These are phyloP conservation scores for Galerucella nymphaeae DNA, from an alignment of 2,888 invertebrate genomes.

Conservation along the genomic window DNA sequence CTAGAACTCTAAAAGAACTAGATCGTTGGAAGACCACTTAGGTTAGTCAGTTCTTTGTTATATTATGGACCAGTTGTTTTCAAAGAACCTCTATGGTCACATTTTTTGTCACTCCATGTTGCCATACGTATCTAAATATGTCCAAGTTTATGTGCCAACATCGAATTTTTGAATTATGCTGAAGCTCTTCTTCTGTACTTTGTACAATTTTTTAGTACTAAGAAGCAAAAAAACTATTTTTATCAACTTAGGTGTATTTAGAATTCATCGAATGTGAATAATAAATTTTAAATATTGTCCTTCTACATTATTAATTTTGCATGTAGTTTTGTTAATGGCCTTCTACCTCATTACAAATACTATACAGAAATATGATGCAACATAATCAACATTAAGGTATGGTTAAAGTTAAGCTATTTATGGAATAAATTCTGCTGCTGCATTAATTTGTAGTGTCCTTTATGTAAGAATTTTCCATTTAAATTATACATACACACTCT, in stretches of 20 bases:
- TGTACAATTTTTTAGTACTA: no score
- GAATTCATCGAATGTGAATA: no score
- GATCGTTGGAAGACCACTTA: slow-evolving; percentile 49
- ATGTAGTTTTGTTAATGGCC: background rate
- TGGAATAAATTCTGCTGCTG: background rate
- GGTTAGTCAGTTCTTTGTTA: slow-evolving; percentile 42
- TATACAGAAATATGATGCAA: background rate
- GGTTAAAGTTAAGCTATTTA: background rate
- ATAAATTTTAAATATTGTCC: no score
- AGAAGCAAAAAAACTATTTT: no score
- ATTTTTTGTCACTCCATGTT: slow-evolving; percentile 43
- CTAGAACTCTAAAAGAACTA: slow-evolving; percentile 36
- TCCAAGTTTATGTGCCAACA: slow-evolving; percentile 9
- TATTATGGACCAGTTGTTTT: slow-evolving; percentile 38
- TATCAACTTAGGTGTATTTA: no score
- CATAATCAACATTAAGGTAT: background rate
- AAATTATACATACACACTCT: background rate
- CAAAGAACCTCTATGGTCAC: no score
- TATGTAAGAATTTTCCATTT: background rate
- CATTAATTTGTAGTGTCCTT: background rate
- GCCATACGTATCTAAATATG: slow-evolving; percentile 46
- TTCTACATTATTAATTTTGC: background rate
- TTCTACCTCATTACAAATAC: background rate
- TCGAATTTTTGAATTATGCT: slow-evolving; percentile 38
- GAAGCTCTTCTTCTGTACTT: slow-evolving; percentile 45